phyloP scores from a whole-genome alignment of 1,140 invertebrate species.

The Lasioglossum albipes region DNA sequence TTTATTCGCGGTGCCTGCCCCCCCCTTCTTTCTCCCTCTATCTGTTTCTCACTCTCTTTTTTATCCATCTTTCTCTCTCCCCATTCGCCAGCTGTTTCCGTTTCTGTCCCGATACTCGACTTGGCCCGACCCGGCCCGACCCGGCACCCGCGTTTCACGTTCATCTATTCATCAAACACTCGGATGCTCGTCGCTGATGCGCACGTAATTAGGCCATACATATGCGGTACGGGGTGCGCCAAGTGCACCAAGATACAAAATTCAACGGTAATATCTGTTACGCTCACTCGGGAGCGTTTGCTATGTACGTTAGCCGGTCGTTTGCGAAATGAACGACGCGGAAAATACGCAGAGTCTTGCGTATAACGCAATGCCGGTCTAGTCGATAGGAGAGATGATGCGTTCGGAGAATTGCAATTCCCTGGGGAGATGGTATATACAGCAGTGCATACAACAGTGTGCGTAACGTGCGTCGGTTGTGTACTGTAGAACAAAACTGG shows the following conservation, averaged over 20 bases:
- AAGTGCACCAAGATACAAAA: neutral
- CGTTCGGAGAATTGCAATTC: no score
- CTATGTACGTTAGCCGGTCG: neutral
- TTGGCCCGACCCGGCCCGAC: no score
- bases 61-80: neutral
- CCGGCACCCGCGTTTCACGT: neutral
- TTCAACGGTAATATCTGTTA: slow-evolving; percentile 6
- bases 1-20: slow-evolving; percentile 48
- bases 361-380: neutral
- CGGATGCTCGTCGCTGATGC: neutral
- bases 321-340: neutral
- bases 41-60: neutral
- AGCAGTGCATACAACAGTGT: no score
- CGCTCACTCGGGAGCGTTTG: neutral
- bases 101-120: neutral
- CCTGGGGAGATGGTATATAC: no score
- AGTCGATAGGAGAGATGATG: neutral
- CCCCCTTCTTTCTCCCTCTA: neutral
- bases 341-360: neutral
- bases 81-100: neutral
- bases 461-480: no score
- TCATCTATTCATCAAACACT: slow-evolving; percentile 9
- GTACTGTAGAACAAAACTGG: no score
- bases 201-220: neutral
- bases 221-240: neutral